Base-by-base conservation (phyloP, 2,888 invertebrate species). In the Scaptomyza parva region DNA sequence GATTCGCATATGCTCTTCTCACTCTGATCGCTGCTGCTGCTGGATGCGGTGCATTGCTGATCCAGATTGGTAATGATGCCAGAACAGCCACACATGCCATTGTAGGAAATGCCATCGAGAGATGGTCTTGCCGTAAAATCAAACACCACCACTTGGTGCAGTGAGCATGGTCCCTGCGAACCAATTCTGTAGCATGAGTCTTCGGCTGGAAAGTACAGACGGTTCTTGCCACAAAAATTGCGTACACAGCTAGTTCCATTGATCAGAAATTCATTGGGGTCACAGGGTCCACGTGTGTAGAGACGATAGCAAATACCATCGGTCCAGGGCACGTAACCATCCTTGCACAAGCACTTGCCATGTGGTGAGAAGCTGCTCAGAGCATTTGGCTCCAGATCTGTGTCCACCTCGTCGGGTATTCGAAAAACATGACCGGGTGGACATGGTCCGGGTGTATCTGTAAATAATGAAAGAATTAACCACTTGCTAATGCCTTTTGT, bases 221-320 rank as follows among this genome's bases (percentile, higher is more conserved):
- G 93, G 5, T 96, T 96, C 26, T 95, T 93, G 3, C 93, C 93
- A 82, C 97, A 97, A 0, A 96, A 96, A 60, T 96, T 94, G 77
- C 93, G 91, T 1, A 93, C 91, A 84, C 97, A 97, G 3, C 93
- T 92, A 0, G 95, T 95, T 0, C 94, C 93, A 76, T 95, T 94
- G 0, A 94, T 90, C 18, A 96, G 93, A 92, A 96, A 95, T 85
- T 95, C 93, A 26, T 94, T 94, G 14, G 91, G 87, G 0, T 92
- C 93, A 86, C 97, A 97, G 0, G 97, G 97, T 0, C 97, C 97
- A 69, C 95, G 93, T 0, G 97, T 97, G 88, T 95, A 96, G 0
- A 95, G 93, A 14, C 96, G 92, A 91, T 97, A 96, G 89, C 97
- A 97, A 0, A 93, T 92, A 0, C 95, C 94, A 74, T 95, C 94